Percentiles rank a stretch among this genome's conserved stretches.
phyloP scores from a whole-genome alignment of 1,140 invertebrate species.

The Hermetia illucens region DNA sequence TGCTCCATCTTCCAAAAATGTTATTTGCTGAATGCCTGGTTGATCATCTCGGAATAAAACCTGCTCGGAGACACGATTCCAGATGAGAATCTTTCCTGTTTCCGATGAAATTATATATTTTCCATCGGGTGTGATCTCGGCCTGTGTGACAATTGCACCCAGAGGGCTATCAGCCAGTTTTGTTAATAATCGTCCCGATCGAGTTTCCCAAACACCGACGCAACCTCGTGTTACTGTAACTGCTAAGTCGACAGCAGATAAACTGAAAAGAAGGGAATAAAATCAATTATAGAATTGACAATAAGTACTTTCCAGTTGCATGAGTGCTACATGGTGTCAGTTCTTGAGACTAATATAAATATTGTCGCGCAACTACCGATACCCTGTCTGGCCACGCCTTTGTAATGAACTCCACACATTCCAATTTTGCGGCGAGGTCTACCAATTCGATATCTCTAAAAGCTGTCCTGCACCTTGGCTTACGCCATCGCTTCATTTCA shows the following conservation, averaged over 20 bases:
- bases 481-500: no score
- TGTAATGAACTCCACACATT: no score
- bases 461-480: no score
- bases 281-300: conserved; percentile 5
- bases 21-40: conserved; percentile 71
- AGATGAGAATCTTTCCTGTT: conserved; percentile 82
- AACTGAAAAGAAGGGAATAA: conserved; percentile 32
- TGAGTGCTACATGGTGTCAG: no score
- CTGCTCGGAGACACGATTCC: conserved; percentile 72
- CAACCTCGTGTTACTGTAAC: conserved; percentile 83
- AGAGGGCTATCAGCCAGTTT: conserved; percentile 83
- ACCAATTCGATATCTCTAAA: no score
- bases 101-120: conserved; percentile 79
- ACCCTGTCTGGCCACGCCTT: no score
- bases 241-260: conserved; percentile 61
- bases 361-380: no score
- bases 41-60: conserved; percentile 77
- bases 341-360: no score
- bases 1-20: conserved; percentile 66
- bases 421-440: no score
- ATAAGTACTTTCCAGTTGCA: no score
- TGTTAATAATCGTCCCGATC: conserved; percentile 63
- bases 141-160: conserved; percentile 90
- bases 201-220: conserved; percentile 90
- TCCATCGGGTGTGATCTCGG: conserved; percentile 71